Conservation (phyloP, 2,113 vertebrate species). For the Pongo pygmaeus region DNA sequence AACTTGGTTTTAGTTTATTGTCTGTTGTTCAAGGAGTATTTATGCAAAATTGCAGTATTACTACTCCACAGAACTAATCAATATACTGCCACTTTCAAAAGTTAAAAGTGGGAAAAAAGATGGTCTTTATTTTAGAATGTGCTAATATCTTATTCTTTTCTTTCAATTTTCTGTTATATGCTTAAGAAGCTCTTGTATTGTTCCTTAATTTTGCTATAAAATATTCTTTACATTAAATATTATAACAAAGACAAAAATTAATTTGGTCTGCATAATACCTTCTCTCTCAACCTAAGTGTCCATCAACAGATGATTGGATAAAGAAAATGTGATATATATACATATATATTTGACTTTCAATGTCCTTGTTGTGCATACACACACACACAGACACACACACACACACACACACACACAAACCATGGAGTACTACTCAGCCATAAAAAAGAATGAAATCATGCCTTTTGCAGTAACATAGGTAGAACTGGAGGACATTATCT, state of each 20-base stretch:
- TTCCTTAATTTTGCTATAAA: neutral
- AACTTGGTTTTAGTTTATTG: constrained; percentile 71
- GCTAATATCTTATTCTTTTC: neutral
- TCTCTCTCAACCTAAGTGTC: neutral
- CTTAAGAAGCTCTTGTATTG: neutral
- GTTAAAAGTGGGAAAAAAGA: neutral
- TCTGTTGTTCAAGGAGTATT: constrained; percentile 4
- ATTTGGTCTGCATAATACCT: neutral
- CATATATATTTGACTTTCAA: neutral
- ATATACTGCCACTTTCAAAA: neutral
- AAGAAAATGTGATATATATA: neutral
- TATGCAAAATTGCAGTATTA: constrained; percentile 21
- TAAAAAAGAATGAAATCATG: neutral
- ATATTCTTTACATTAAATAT: constrained; percentile 14
- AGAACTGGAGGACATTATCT: neutral
- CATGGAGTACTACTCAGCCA: neutral
- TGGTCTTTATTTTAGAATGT: neutral
- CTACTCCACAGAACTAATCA: neutral
- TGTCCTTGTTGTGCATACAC: too few species aligned
- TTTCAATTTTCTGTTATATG: neutral
- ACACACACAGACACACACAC: too few species aligned
- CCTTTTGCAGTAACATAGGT: neutral
- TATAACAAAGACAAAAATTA: neutral
- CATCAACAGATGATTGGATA: neutral
- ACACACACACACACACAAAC: neutral